Evolutionary conservation across 2,888 invertebrate genomes (phyloP), one percentile per base, ranked within the genome.

Genomic region (Drosophila paramelanica): DNA sequence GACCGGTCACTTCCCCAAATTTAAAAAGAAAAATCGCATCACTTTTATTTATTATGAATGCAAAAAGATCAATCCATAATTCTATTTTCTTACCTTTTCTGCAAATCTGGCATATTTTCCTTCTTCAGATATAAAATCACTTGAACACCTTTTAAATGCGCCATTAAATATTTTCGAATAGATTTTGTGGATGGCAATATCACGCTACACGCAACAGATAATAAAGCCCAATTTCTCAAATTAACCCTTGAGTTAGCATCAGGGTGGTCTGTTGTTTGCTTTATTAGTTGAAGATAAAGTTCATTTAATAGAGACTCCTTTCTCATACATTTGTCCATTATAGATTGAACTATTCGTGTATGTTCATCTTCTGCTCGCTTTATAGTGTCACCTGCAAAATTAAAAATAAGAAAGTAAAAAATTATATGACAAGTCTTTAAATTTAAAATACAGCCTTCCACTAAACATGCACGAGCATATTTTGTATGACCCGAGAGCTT

Each of bases 31-130:
- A 17, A 17, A 17, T 17, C 17, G 17, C 17, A 17, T 17, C 17
- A 17, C 1, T 17, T n/a, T n/a, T n/a, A 20, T 20, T 23, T 23
- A 3, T 2, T 23, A 23, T 23, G 23, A 23, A 23, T 23, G 23
- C 3, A 23, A 23, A 23, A 4, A 23, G 23, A 23, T 23, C 23
- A 43, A 43, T 25, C n/a, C 25, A n/a, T 1, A 45, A 23, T 43
- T 20, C 2, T 45, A 53, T 47, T 13, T 0, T 49, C 67, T 71
- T 91, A 95, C 95, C 93, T 97, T 97, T 89, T 98, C 97, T 11
- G 98, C 97, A 90, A 98, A 96, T 74, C 98, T 93, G 0, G 98
- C 98, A 92, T 97, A 98, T 93, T 97, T 97, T 45, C 98, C 98
- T 92, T 98, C 98, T 92, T 98, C 98, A 0, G 97, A 97, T 0